Base-by-base conservation (phyloP, 2,888 invertebrate species). In the Limnephilus rhombicus region DNA sequence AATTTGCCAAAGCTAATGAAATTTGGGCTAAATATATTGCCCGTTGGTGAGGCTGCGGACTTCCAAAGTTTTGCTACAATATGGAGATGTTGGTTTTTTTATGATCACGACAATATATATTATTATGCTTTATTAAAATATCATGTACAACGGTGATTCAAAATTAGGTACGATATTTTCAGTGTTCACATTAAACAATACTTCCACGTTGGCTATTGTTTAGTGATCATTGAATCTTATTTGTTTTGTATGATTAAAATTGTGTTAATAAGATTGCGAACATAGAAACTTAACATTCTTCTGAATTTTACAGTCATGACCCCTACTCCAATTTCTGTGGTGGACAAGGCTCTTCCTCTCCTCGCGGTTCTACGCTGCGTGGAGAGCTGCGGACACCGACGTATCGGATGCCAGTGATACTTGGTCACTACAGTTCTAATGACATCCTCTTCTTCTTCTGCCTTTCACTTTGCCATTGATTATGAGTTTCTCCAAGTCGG, bases 1-100 rank as follows among this genome's bases (percentile, higher is more conserved):
- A 88, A 88, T 88, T 88, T 88, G 88, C 88, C 88, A 88, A 88
- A 88, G 88, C 88, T 88, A 88, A 88, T 88, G 88, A 88, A 88
- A 88, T 88, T 88, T 37, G 68, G 88, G 88, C 88, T 68, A 68
- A 86, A 88, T 88, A 88, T 88, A 88, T 88, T 88, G 88, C 88
- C 88, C 88, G 34, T 29, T 34, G 68, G 88, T 88, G 31, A 88
- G 88, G 68, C 45, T 45, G 37, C 83, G 86, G 86, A 86, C 68
- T 68, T 68, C 24, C 24, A 68, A 68, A 68, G 68, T 68, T 68
- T 68, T 68, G 24, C 68, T 68, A 68, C 24, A 68, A 45, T 29
- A 15, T 29, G 45, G n/a, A 34, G 5, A 45, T 45, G 29, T 45
- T 29, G 86, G 86, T 29, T 49, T n/a, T 41, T 13, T 29, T 86